Evolutionary conservation across 2,113 vertebrate genomes (phyloP).

Genomic region (Actinemys pallida): DNA sequence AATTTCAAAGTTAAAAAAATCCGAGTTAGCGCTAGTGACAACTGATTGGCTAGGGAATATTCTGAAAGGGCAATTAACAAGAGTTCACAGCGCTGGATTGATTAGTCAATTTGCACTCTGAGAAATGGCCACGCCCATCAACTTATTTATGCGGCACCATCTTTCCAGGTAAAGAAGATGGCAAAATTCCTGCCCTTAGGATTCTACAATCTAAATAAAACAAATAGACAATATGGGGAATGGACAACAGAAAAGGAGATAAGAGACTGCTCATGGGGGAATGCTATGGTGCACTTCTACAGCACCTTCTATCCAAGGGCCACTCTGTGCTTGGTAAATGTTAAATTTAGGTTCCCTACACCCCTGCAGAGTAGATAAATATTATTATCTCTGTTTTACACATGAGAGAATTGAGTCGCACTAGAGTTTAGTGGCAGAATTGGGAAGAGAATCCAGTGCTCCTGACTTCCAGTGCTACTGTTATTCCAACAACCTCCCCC

Average conservation of each 20-base stretch:
- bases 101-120: neutral
- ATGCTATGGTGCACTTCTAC: neutral
- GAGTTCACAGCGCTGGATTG: neutral
- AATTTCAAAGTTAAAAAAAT: accelerated
- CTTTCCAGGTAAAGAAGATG: accelerated
- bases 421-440: neutral
- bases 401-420: neutral
- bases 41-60: accelerated
- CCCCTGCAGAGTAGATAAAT: neutral
- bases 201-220: neutral
- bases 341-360: slow-evolving; percentile 12
- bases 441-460: neutral
- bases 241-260: slow-evolving; percentile 38
- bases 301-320: slow-evolving; percentile 35
- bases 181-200: neutral
- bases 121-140: neutral
- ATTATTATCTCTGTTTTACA: neutral
- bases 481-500: neutral
- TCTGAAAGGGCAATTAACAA: neutral
- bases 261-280: slow-evolving; percentile 5
- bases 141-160: neutral
- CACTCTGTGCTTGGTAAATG: slow-evolving; percentile 12
- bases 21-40: accelerated
- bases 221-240: slow-evolving; percentile 39
- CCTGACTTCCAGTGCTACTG: neutral